phyloP scores from a whole-genome alignment of 2,888 invertebrate species.

The Dasysyrphus tricinctus region DNA sequence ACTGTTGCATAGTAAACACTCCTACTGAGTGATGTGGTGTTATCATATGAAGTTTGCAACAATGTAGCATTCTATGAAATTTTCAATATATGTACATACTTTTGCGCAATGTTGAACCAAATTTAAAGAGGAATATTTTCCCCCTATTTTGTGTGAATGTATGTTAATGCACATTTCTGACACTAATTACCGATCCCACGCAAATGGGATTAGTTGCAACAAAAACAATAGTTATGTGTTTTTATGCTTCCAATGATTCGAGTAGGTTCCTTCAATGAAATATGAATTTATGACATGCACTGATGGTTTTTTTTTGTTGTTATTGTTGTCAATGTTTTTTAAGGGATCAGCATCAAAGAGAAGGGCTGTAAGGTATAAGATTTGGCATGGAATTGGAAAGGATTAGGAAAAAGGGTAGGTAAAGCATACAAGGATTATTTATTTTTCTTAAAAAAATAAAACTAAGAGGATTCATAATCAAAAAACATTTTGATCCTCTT shows the following conservation, averaged over 20 bases:
- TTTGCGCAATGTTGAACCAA: constrained; percentile 27
- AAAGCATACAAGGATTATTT: not conserved
- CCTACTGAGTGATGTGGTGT: constrained; percentile 21
- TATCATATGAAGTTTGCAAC: constrained; percentile 18
- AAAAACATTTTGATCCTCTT: not conserved
- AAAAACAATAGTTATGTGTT: not conserved
- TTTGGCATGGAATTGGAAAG: not conserved
- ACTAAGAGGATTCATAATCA: not conserved
- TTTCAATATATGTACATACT: constrained; percentile 3
- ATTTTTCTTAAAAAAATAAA: not conserved
- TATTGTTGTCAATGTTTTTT: not conserved
- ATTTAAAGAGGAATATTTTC: constrained; percentile 31
- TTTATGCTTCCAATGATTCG: constrained; percentile 8
- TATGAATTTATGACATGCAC: constrained; percentile 2
- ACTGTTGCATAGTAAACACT: constrained; percentile 65
- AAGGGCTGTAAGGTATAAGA: not conserved
- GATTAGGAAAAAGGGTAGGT: not conserved
- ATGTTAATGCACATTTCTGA: constrained; percentile 23
- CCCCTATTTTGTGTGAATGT: not conserved
- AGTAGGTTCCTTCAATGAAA: not conserved
- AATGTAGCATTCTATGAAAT: constrained; percentile 6
- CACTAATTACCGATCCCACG: constrained; percentile 39
- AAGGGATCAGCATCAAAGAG: constrained; percentile 7
- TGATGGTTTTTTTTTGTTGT: not conserved
- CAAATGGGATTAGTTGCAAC: constrained; percentile 56